Evolutionary conservation across 2,113 vertebrate species (phyloP).

Genomic region (Perccottus glenii): DNA sequence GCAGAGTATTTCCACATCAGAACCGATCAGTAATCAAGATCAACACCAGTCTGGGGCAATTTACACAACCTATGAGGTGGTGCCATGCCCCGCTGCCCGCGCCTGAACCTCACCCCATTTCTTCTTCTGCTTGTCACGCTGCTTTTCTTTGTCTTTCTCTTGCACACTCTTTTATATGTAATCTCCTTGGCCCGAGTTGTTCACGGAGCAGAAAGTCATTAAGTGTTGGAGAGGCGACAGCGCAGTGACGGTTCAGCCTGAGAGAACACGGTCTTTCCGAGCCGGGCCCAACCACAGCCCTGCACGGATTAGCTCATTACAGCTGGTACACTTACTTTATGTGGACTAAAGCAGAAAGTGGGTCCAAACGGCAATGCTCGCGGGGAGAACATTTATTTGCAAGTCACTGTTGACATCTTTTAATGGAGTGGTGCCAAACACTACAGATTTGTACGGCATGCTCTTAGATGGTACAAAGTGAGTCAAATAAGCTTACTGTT

Average conservation of each 20-base stretch:
- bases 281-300: conserved; percentile 48
- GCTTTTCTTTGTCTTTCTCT: conserved; percentile 18
- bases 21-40: conserved; percentile 61
- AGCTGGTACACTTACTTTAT: conserved; percentile 34
- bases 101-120: neutral
- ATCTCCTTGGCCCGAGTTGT: conserved; percentile 63
- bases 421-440: neutral
- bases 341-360: conserved; percentile 14
- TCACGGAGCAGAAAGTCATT: conserved; percentile 74
- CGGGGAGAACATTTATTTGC: conserved; percentile 36
- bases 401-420: conserved; percentile 41
- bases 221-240: conserved; percentile 64
- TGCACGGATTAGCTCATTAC: conserved; percentile 74
- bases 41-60: conserved; percentile 59
- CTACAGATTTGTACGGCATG: too few relatives aligned
- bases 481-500: too few relatives aligned
- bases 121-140: conserved; percentile 1
- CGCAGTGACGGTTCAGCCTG: conserved; percentile 68
- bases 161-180: conserved; percentile 47
- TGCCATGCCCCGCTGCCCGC: conserved; percentile 48
- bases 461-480: too few relatives aligned
- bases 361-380: conserved; percentile 46
- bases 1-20: conserved; percentile 27
- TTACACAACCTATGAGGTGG: conserved; percentile 46
- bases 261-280: conserved; percentile 64